A percentile compares a stretch with the other conserved stretches of the same genome.
These are phyloP conservation scores for Struthio camelus DNA, from an alignment of 2,113 vertebrate species.

Conservation along the genomic window DNA sequence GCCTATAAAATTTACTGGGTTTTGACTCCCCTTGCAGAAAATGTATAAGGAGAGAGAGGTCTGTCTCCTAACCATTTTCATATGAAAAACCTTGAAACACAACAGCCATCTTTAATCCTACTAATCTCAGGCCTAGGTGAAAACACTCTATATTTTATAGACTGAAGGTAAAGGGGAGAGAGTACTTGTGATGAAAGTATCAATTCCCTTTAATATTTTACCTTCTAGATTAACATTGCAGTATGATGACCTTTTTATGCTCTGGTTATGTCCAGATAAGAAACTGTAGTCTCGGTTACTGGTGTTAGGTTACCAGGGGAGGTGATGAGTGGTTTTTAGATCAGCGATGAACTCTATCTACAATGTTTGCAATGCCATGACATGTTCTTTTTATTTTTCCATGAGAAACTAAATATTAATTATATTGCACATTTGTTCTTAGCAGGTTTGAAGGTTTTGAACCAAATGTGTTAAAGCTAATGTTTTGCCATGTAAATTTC, in stretches of 20 bases:
- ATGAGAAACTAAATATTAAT: constrained; percentile 79
- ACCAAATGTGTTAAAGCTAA: constrained; percentile 79
- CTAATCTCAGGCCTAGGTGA: constrained; percentile 81
- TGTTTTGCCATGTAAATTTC: constrained; percentile 78
- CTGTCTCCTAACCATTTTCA: constrained; percentile 61
- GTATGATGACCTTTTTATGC: constrained; percentile 57
- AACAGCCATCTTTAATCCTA: constrained; percentile 75
- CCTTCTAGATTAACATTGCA: constrained; percentile 64
- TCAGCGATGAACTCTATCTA: constrained; percentile 70
- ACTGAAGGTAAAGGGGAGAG: constrained; percentile 74
- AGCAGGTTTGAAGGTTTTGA: constrained; percentile 74
- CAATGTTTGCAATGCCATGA: constrained; percentile 66
- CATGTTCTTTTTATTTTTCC: constrained; percentile 70
- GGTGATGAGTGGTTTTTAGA: constrained; percentile 53
- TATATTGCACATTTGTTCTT: constrained; percentile 77
- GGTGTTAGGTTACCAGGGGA: constrained; percentile 58
- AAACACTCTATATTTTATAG: constrained; percentile 79
- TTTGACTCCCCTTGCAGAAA: constrained; percentile 57
- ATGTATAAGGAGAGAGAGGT: constrained; percentile 40
- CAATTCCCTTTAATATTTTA: constrained; percentile 66
- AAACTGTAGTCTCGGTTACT: constrained; percentile 59
- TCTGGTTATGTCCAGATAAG: constrained; percentile 65
- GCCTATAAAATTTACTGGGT: constrained; percentile 51
- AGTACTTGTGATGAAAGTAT: constrained; percentile 70
- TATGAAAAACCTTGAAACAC: constrained; percentile 63